These are phyloP conservation scores for Papilio protenor DNA, from an alignment of 2,888 invertebrate genomes.

Conservation along the genomic window DNA sequence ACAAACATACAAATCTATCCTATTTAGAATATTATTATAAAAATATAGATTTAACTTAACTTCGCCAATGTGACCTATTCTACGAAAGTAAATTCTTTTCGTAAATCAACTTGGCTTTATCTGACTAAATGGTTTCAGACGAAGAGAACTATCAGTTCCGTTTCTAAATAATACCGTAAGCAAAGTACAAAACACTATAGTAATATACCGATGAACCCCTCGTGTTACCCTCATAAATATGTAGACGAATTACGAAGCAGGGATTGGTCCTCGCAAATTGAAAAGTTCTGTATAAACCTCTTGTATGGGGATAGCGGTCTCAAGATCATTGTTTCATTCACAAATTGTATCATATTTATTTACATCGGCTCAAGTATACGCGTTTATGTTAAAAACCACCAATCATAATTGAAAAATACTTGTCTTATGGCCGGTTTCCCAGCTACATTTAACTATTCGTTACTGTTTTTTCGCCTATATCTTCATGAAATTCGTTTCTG, in stretches of 20 bases:
- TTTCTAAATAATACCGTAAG: not conserved
- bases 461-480: too few relatives aligned
- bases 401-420: too few relatives aligned
- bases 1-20: too few relatives aligned
- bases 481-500: too few relatives aligned
- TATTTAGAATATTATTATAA: too few relatives aligned
- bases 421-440: too few relatives aligned
- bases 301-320: not conserved
- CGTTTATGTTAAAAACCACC: too few relatives aligned
- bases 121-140: not conserved
- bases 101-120: not conserved
- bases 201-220: constrained; percentile 46
- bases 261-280: constrained; percentile 26
- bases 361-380: too few relatives aligned
- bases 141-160: not conserved
- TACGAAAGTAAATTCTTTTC: too few relatives aligned
- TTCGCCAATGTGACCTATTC: too few relatives aligned
- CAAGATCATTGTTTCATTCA: constrained; percentile 1
- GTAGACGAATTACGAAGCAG: constrained; percentile 16
- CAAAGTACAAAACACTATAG: constrained; percentile 36
- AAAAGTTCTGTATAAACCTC: constrained; percentile 10
- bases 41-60: too few relatives aligned
- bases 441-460: too few relatives aligned
- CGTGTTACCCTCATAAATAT: constrained; percentile 21
- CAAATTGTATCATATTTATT: not conserved